A percentile compares a stretch with the other conserved stretches of the same genome.
Evolutionary conservation across 1,140 invertebrate genomes (phyloP).

Genomic region (Drosophila nigromelanica): DNA sequence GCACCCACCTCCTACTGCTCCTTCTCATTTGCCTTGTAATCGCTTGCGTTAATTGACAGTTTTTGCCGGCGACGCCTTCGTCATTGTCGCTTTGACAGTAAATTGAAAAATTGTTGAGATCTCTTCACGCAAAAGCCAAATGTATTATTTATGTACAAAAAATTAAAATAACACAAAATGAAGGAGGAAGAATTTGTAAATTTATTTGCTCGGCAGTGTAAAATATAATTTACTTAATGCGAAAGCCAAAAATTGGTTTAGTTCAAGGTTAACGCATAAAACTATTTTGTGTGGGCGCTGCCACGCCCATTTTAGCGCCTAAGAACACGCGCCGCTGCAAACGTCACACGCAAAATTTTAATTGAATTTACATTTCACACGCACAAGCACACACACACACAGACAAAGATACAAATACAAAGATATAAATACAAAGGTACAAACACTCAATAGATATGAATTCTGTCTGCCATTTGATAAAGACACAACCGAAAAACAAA

Average conservation of each 20-base stretch:
- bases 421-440: conserved; percentile 30
- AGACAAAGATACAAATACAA: conserved; percentile 8
- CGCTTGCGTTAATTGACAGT: conserved; percentile 66
- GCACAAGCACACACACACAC: conserved; percentile 12
- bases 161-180: background rate
- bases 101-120: conserved; percentile 77
- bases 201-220: conserved; percentile 44
- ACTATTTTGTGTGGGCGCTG: conserved; percentile 55
- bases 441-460: conserved; percentile 39
- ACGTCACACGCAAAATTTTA: conserved; percentile 76
- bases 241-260: conserved; percentile 57
- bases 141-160: conserved; percentile 31
- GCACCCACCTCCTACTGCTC: background rate
- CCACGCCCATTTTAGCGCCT: background rate
- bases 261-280: conserved; percentile 66
- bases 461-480: conserved; percentile 63
- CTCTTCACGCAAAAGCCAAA: conserved; percentile 39
- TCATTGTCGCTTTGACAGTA: conserved; percentile 62
- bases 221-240: conserved; percentile 29
- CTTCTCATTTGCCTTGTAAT: conserved; percentile 48
- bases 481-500: conserved; percentile 29
- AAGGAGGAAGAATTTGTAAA: conserved; percentile 14
- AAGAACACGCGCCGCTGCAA: conserved; percentile 39
- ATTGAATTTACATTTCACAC: conserved; percentile 73
- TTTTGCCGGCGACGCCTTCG: conserved; percentile 37